A percentile compares a stretch with the other conserved stretches of the same genome.
Evolutionary conservation across 1,140 invertebrate genomes (phyloP).

Genomic region (Streblospio benedicti): DNA sequence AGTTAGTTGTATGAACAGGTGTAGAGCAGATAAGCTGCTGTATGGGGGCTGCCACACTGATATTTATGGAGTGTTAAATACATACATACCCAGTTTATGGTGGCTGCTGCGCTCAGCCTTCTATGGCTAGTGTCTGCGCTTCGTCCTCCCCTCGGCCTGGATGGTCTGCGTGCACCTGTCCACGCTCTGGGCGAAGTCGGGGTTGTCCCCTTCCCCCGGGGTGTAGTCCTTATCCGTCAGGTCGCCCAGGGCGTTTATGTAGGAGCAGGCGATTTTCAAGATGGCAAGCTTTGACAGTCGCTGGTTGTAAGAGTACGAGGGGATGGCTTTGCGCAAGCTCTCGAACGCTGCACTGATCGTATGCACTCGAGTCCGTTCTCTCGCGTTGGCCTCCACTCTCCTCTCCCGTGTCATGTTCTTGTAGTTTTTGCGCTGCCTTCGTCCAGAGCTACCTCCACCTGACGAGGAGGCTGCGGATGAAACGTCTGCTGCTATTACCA

Average conservation of each 20-base stretch:
- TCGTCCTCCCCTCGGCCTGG: conserved; percentile 79
- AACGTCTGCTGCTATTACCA: neutral
- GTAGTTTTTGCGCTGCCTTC: conserved; percentile 70
- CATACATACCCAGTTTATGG: too few species aligned
- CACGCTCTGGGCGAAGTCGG: conserved; percentile 64
- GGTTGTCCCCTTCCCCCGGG: conserved; percentile 38
- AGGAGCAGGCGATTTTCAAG: conserved; percentile 70
- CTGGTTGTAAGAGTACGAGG: conserved; percentile 83
- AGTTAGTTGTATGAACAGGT: too few species aligned
- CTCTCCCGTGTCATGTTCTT: conserved; percentile 89
- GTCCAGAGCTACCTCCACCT: conserved; percentile 14
- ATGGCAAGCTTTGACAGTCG: conserved; percentile 87
- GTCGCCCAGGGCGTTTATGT: conserved; percentile 69
- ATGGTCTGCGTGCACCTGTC: conserved; percentile 78
- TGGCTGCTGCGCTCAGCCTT: too few species aligned
- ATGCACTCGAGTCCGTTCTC: conserved; percentile 83
- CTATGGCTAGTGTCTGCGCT: conserved; percentile 51
- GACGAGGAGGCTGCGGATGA: neutral
- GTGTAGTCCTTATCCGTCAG: conserved; percentile 59
- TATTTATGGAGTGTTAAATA: too few species aligned
- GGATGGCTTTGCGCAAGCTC: conserved; percentile 70
- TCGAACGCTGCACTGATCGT: conserved; percentile 92
- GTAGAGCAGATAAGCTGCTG: too few species aligned
- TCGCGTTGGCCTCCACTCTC: conserved; percentile 83
- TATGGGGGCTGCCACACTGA: too few species aligned